Percentiles rank a stretch among this genome's conserved stretches.
Evolutionary conservation across 1,140 invertebrate species (phyloP).

Genomic region (Papilio polyxenes): DNA sequence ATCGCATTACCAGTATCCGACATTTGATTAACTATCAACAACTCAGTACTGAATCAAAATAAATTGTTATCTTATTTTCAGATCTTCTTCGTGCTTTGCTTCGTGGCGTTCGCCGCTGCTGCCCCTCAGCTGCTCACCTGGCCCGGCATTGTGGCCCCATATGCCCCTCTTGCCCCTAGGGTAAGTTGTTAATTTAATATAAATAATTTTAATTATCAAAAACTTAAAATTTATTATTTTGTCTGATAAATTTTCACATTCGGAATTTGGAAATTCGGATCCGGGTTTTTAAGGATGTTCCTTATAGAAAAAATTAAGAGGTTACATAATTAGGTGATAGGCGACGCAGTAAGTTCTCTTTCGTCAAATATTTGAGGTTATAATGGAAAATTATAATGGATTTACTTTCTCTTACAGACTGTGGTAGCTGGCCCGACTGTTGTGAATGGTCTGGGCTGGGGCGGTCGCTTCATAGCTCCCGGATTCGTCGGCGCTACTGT

Average conservation of each 20-base stretch:
- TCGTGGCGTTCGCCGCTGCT: slow-evolving; percentile 67
- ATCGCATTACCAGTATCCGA: too few species aligned
- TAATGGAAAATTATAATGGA: neutral
- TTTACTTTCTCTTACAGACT: slow-evolving; percentile 55
- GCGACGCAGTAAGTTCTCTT: too few species aligned
- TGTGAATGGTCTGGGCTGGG: slow-evolving; percentile 55
- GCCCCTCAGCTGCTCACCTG: slow-evolving; percentile 64
- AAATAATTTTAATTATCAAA: neutral
- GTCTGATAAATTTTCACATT: too few species aligned
- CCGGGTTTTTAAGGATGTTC: too few species aligned
- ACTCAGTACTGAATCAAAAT: neutral
- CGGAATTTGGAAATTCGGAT: too few species aligned
- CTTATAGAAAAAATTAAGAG: too few species aligned
- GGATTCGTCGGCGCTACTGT: slow-evolving; percentile 54
- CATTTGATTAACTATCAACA: neutral
- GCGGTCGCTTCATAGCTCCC: slow-evolving; percentile 54
- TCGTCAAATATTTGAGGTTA: too few species aligned
- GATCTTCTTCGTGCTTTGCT: slow-evolving; percentile 69
- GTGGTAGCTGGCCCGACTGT: slow-evolving; percentile 71
- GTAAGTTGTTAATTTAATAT: slow-evolving; percentile 37
- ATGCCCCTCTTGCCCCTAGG: slow-evolving; percentile 39
- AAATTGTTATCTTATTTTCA: slow-evolving; percentile 41
- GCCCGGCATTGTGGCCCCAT: slow-evolving; percentile 49
- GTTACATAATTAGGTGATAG: too few species aligned
- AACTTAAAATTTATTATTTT: neutral